phyloP scores from a whole-genome alignment of 2,888 invertebrate species.

The Hymenopus coronatus region DNA sequence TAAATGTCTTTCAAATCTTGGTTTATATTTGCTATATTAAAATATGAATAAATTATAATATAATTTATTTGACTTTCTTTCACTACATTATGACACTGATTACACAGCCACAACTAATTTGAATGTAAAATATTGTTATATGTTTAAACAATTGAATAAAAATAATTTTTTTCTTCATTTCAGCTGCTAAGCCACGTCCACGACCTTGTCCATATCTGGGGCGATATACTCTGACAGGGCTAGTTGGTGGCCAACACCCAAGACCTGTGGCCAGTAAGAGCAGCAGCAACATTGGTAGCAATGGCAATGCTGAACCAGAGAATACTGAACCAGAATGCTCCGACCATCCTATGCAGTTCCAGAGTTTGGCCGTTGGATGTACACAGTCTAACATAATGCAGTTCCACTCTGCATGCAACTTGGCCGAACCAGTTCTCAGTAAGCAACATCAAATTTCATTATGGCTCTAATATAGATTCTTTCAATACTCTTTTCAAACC shows the following conservation, averaged over 20 bases:
- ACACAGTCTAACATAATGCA: slow-evolving; percentile 74
- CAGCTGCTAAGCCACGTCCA: slow-evolving; percentile 80
- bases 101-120: too few relatives aligned
- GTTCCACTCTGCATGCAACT: slow-evolving; percentile 68
- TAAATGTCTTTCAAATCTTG: too few relatives aligned
- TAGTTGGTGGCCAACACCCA: slow-evolving; percentile 43
- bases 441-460: slow-evolving; percentile 38
- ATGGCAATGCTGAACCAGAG: neutral
- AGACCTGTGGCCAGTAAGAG: neutral
- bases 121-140: too few relatives aligned
- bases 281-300: neutral
- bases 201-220: slow-evolving; percentile 81
- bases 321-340: neutral
- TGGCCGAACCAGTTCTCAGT: slow-evolving; percentile 59
- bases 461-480: too few relatives aligned
- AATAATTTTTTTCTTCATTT: neutral
- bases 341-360: slow-evolving; percentile 16
- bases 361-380: slow-evolving; percentile 66
- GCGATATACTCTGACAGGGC: slow-evolving; percentile 68
- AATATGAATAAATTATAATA: too few relatives aligned
- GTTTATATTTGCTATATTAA: too few relatives aligned
- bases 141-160: neutral
- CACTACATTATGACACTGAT: too few relatives aligned
- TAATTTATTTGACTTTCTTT: too few relatives aligned
- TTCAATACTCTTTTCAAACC: too few relatives aligned